Base-by-base conservation (phyloP, 2,888 invertebrate species). In the Lymantria monacha region DNA sequence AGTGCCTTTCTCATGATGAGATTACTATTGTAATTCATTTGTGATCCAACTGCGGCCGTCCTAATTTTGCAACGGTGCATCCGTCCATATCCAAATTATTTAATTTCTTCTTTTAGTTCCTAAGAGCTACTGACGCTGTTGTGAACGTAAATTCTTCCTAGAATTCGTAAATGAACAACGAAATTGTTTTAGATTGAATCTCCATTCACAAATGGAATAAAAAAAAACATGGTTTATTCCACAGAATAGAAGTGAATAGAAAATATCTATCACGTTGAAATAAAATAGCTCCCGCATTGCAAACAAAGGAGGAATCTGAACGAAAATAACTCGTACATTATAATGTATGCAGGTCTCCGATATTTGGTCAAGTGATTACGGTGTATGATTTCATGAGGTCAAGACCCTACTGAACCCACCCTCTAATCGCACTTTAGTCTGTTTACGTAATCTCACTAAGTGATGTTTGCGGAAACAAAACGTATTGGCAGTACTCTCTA, bases 1-100 rank as follows among this genome's bases (percentile, higher is more conserved):
- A 58, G 49, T 57, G 56, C 57, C 53, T 60, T 52, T 63, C 60
- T 62, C 46, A 42, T 60, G 55, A 66, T 55, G 51, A 55, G 51
- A 65, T 65, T 61, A 47, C 54, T 60, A 58, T 53, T 56, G 50
- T 50, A 57, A 61, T 59, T 49, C 44, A 41, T 46, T 59, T 55
- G 49, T 49, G 40, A 52, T 53, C 52, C 47, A 30, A 61, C 43
- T 47, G 15, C 40, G 42, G 65, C 42, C 51, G 51, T 58, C 55
- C 55, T 55, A 58, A 58, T 65, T 53, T 50, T 45, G 43, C 48
- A 15, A 52, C 45, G 51, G 48, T 60, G 48, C 51, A 42, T 44
- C 48, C 43, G 10, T 33, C 33, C 33, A 33, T 50, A 59, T 55
- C 42, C 51, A 56, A 43, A 51, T 49, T 33, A 44, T 53, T 65